Evolutionary conservation across 2,888 invertebrate species (phyloP).

Genomic region (Spialia ferax): DNA sequence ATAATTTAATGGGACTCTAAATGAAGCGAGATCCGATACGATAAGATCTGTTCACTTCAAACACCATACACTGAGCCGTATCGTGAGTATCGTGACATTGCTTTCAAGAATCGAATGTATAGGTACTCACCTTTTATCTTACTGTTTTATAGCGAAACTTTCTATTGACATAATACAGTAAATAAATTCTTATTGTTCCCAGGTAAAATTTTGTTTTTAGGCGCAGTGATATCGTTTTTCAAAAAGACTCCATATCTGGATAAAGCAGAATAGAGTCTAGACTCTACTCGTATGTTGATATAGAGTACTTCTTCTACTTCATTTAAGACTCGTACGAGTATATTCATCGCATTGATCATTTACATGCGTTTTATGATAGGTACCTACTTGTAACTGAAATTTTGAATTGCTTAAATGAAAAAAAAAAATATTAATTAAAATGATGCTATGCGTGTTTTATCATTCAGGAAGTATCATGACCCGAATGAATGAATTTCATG

Average conservation of each 20-base stretch:
- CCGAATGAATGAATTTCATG: not conserved
- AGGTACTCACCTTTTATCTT: conserved; percentile 53
- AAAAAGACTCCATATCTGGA: too few relatives aligned
- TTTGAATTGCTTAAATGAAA: not conserved
- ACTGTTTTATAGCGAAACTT: conserved; percentile 54
- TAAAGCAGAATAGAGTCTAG: too few relatives aligned
- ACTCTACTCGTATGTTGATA: too few relatives aligned
- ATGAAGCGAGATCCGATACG: conserved; percentile 81
- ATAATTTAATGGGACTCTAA: conserved; percentile 83
- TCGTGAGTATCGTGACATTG: conserved; percentile 79
- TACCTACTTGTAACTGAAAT: too few relatives aligned
- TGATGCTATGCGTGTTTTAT: not conserved
- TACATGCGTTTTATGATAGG: too few relatives aligned
- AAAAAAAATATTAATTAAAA: not conserved
- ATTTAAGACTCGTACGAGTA: too few relatives aligned
- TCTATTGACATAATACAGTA: conserved; percentile 47
- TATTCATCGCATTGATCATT: too few relatives aligned
- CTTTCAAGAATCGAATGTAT: conserved; percentile 62
- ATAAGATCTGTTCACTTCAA: conserved; percentile 77
- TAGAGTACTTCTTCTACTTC: too few relatives aligned
- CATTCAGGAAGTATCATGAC: not conserved
- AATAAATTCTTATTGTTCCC: conserved; percentile 35
- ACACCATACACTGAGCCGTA: conserved; percentile 70
- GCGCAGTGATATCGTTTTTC: not conserved
- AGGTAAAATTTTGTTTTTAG: not conserved